Percentiles rank a stretch among this genome's conserved stretches.
Conservation (phyloP, 2,797 vertebrate species). For the Orientallactaga sibirica region DNA sequence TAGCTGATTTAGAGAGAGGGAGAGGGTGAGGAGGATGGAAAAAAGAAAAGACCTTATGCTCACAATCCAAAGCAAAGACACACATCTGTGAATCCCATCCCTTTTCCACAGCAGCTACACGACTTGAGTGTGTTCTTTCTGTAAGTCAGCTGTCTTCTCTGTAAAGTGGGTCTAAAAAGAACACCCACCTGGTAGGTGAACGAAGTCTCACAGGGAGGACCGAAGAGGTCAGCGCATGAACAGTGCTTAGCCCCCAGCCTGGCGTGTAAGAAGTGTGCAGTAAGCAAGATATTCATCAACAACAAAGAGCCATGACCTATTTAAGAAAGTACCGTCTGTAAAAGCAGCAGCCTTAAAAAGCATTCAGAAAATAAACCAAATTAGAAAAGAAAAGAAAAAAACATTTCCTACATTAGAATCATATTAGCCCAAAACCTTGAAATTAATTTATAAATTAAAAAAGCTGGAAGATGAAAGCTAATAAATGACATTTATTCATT, state of each 20-base stretch:
- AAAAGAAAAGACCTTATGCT: background rate
- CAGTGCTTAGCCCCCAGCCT: background rate
- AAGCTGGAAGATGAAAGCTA: background rate
- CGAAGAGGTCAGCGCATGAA: background rate
- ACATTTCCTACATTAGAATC: background rate
- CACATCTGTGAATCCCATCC: background rate
- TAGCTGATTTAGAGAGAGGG: background rate
- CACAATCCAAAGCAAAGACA: background rate
- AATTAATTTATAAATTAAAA: slow-evolving; percentile 34
- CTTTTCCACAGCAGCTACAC: background rate
- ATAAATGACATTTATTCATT: background rate
- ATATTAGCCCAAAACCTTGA: background rate
- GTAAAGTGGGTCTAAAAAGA: background rate
- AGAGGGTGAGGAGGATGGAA: too few species aligned
- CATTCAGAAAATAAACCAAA: slow-evolving; percentile 4
- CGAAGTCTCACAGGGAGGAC: background rate
- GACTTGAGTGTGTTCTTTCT: background rate
- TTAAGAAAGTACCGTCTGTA: background rate
- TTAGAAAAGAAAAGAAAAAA: background rate
- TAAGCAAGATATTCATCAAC: background rate
- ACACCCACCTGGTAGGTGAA: background rate
- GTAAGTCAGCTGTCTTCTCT: background rate
- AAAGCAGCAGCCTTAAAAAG: background rate
- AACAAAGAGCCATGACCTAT: background rate
- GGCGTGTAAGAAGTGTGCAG: background rate